Evolutionary conservation across 2,888 invertebrate species (phyloP), one percentile per base, ranked within the genome.

Genomic region (Pyrgus malvae): DNA sequence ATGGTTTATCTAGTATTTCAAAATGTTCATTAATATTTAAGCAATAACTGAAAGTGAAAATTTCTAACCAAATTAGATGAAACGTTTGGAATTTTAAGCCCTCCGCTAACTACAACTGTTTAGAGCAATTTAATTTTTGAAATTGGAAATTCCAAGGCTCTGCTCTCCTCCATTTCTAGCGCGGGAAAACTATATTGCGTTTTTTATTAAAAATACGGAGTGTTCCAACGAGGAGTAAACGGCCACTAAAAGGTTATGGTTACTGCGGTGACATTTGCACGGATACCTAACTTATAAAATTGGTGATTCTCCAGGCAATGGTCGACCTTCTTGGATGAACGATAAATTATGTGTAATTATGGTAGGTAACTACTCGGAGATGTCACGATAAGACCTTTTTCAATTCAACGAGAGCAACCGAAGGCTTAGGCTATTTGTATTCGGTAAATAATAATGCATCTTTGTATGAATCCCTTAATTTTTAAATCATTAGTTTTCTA

Each of bases 211-310:
- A 86, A 87, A 83, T 80, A 81, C 82, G 78, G 73, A 83, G 79
- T 82, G 79, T 76, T 76, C 78, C 77, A 77, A 85, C 83, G 80
- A 86, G 83, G 83, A 80, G 83, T 67, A 69, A 87, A 89, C 77
- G 76, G 71, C 75, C 83, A 83, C 80, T 88, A 83, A 88, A 89
- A 86, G 66, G 83, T 88, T 85, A 89, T 81, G 83, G 85, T 83
- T 83, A 86, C 80, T 80, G 85, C 80, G 81, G 85, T 80, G 84
- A 85, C 85, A 83, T 80, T 84, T 76, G 75, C 76, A 79, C 74
- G 76, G 80, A 83, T 80, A 80, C 78, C 81, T 80, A 82, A 3
- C 37, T 17, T 85, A 86, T 80, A 84, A 88, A 87, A 87, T 80
- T 81, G 83, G 82, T 78, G 78, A 82, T 67, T 80, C 77, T 71